Base-by-base conservation (phyloP, 2,797 vertebrate genomes). In the Tauraco hartlaubi region DNA sequence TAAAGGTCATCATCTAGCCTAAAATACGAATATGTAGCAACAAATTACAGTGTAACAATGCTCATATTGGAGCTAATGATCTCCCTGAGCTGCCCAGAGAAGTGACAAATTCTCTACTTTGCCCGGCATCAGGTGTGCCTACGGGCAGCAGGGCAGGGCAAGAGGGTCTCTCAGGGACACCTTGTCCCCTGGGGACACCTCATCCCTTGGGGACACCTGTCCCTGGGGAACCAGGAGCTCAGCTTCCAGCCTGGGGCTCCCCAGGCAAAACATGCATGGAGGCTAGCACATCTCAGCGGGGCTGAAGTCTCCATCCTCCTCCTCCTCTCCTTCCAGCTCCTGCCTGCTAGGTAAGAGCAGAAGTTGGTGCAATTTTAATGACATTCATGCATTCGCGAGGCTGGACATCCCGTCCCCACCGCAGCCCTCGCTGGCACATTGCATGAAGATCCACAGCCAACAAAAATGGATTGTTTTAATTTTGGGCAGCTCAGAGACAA, bases 341-440 rank as follows among this genome's bases (percentile, higher is more conserved):
- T 52, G n/a, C 1, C 28, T 3, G 2, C 2, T 5, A 16, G 15
- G 15, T 6, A 67, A 25, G 22, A 78, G 39, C 64, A 86, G 44
- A 55, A 18, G 35, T 15, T 3, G 61, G 31, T 43, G 64, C 21
- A 22, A 1, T 56, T 72, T 59, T 64, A 56, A n/a, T 5, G 31
- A 7, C 0, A 31, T 35, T 35, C 35, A 35, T 46, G 1, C n/a
- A 1, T 14, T 25, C 15, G 11, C 0, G 4, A 77, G 58, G 21
- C 0, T 52, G 74, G 37, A 12, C 0, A 0, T 18, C 41, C 77
- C 19, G 1, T 29, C 15, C 64, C 22, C 11, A 6, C 21, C 31
- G 35, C 69, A 80, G 37, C 26, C 59, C 76, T 83, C 16, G 29
- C 41, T 75, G 62, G 29, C 10, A 15, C 0, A 0, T 0, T 4